Evolutionary conservation across 2,797 vertebrate species (phyloP).

Genomic region (Poeciliopsis gracilis): DNA sequence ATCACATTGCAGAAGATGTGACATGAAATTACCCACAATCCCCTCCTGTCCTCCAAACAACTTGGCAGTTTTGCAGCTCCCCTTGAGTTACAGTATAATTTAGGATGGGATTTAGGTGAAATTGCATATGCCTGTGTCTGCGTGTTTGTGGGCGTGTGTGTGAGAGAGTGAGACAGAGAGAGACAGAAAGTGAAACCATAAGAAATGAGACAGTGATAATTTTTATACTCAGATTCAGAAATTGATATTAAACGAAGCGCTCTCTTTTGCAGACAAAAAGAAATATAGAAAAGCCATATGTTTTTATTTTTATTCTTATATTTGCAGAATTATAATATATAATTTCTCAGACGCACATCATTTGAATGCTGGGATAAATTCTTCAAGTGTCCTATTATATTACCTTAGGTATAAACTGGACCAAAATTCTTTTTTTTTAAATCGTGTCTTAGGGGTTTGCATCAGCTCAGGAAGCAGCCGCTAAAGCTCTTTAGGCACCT

Average conservation of each 20-base stretch:
- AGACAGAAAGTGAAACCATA: background rate
- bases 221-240: slow-evolving; percentile 42
- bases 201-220: slow-evolving; percentile 36
- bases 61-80: slow-evolving; percentile 62
- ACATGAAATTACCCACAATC: slow-evolving; percentile 77
- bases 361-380: slow-evolving; percentile 44
- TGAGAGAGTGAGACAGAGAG: background rate
- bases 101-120: slow-evolving; percentile 58
- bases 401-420: slow-evolving; percentile 28
- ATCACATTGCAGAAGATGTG: slow-evolving; percentile 68
- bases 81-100: slow-evolving; percentile 59
- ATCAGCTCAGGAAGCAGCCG: slow-evolving; percentile 39
- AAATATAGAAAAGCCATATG: slow-evolving; percentile 28
- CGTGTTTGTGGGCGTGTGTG: background rate
- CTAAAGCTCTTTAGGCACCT: slow-evolving; percentile 29
- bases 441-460: slow-evolving; percentile 43
- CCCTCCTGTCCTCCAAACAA: slow-evolving; percentile 63
- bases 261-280: slow-evolving; percentile 49
- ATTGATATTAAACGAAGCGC: slow-evolving; percentile 53
- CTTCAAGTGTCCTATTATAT: slow-evolving; percentile 30
- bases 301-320: slow-evolving; percentile 29
- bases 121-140: slow-evolving; percentile 42
- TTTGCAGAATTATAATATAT: slow-evolving; percentile 42
- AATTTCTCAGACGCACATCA: slow-evolving; percentile 2
- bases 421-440: slow-evolving; percentile 45